These are phyloP conservation scores for Myrmecophaga tridactyla DNA, from an alignment of 2,113 vertebrate species.

Conservation along the genomic window DNA sequence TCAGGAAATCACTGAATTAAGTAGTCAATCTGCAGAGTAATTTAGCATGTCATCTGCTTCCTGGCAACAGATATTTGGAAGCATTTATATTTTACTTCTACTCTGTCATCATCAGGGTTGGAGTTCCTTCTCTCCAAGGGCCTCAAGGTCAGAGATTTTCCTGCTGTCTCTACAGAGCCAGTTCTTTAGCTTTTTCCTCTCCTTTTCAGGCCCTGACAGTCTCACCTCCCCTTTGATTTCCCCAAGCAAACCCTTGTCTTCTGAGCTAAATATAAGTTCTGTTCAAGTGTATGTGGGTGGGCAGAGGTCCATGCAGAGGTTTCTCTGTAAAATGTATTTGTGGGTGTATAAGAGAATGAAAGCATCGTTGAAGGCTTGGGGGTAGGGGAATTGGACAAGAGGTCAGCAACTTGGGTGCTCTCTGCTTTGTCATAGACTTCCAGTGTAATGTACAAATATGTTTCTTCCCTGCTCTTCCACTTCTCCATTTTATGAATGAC, in stretches of 20 bases:
- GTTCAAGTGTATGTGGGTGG: slow-evolving; percentile 1
- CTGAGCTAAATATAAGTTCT: slow-evolving; percentile 64
- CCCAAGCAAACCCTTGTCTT: slow-evolving; percentile 53
- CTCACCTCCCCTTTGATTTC: slow-evolving; percentile 69
- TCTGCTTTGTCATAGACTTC: neutral
- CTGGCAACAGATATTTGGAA: slow-evolving; percentile 86
- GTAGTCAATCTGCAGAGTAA: slow-evolving; percentile 85
- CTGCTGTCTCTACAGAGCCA: slow-evolving; percentile 69
- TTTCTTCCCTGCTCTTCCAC: neutral
- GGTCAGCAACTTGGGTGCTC: fast-evolving
- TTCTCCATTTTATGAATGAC: slow-evolving; percentile 12
- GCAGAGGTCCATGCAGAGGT: neutral
- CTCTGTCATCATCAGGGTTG: slow-evolving; percentile 78
- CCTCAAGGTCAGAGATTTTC: slow-evolving; percentile 79
- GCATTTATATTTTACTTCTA: slow-evolving; percentile 80
- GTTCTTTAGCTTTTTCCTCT: slow-evolving; percentile 68
- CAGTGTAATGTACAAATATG: neutral
- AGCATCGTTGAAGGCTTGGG: fast-evolving
- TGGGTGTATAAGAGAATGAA: neutral
- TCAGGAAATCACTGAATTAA: slow-evolving; percentile 87
- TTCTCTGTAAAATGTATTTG: slow-evolving; percentile 21
- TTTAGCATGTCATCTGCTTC: slow-evolving; percentile 89
- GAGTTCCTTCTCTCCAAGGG: slow-evolving; percentile 73
- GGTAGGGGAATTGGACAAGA: neutral
- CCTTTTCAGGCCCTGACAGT: slow-evolving; percentile 54